Base-by-base conservation (phyloP, 2,888 invertebrate genomes). In the Caenorhabditis doughertyi region DNA sequence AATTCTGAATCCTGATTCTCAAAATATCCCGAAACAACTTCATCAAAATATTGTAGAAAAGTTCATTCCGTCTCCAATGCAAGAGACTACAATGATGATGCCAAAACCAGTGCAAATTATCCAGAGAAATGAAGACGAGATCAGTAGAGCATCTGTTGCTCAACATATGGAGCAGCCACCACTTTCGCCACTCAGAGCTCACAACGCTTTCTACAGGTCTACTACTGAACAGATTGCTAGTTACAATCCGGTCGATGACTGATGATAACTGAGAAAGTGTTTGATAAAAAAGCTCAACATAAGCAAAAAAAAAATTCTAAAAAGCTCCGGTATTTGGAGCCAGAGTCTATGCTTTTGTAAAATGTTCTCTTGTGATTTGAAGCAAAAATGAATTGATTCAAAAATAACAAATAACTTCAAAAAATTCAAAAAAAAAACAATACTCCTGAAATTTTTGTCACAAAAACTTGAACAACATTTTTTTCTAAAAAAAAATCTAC, bases 121-220 rank as follows among this genome's bases (percentile, higher is more conserved):
- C 21, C 88, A 87, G 56, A 77, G 85, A 60, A 84, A 82, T 39
- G 87, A 88, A 76, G 85, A 86, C 47, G 89, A 87, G 73, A 88
- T 89, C 67, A 89, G 88, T 55, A 85, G 87, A n/a, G 88, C 88
- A 25, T 83, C 81, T 25, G 64, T 82, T 47, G 85, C 89, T 21
- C 85, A 86, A 3, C 83, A 84, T 55, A 55, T 86, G 60, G 88
- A 88, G 42, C 74, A 81, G 51, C 76, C 85, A 23, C 87, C 89
- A 13, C 81, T 85, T 29, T 82, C 76, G 25, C 88, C 90, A 5
- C 91, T 89, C 67, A 77, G 87, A 64, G 91, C 90, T 21, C 90
- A 91, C 72, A 85, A 90, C 81, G 91, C 91, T 27, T 89, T 89
- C 86, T 90, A 91, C 89, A 91, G 91, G 91, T 92, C 90, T 44